These are phyloP conservation scores for Amia ocellicauda DNA, from an alignment of 2,113 vertebrate species.

Conservation along the genomic window DNA sequence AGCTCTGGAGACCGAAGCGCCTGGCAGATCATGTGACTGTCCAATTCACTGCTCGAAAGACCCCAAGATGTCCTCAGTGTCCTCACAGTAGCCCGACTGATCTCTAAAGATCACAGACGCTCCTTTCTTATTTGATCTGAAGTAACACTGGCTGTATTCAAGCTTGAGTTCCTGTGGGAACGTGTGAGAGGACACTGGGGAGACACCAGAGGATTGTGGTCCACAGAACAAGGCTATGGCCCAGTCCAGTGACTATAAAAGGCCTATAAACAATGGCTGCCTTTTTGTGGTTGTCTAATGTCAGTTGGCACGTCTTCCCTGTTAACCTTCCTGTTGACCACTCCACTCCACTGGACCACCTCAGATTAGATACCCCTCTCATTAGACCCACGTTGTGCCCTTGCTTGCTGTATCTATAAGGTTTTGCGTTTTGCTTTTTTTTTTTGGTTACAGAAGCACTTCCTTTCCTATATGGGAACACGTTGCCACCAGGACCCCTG, in stretches of 20 bases:
- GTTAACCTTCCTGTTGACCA: conserved; percentile 58
- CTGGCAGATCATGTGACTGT: no score
- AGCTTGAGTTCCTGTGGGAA: conserved; percentile 48
- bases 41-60: not conserved
- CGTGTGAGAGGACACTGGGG: conserved; percentile 42
- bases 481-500: no score
- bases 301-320: conserved; percentile 41
- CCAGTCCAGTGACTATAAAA: conserved; percentile 10
- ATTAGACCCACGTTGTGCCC: conserved; percentile 71
- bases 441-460: no score
- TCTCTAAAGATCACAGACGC: conserved; percentile 59
- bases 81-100: conserved; percentile 28
- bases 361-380: conserved; percentile 69
- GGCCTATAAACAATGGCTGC: not conserved
- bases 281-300: conserved; percentile 15
- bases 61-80: no score
- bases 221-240: conserved; percentile 42
- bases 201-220: conserved; percentile 41
- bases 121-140: conserved; percentile 45
- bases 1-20: no score
- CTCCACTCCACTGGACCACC: conserved; percentile 41
- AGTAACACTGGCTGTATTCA: conserved; percentile 55
- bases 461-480: no score
- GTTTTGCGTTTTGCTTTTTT: no score
- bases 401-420: conserved; percentile 56